A percentile compares a stretch with the other conserved stretches of the same genome.
Evolutionary conservation across 1,140 invertebrate species (phyloP).

Genomic region (Panagrolaimus sp.): DNA sequence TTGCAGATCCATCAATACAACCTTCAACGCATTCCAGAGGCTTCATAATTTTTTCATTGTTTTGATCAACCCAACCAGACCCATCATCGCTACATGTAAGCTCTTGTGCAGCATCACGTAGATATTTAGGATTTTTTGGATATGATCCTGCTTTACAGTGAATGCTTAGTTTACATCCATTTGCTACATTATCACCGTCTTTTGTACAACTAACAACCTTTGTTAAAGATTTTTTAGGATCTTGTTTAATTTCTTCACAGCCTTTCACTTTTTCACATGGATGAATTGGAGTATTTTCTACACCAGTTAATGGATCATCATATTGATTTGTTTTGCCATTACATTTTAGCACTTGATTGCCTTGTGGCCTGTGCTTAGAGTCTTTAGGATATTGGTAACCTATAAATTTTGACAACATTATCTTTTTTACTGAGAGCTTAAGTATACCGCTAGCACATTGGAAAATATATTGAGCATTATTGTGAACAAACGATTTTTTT

Average conservation of each 20-base stretch:
- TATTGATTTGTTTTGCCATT: constrained; percentile 9
- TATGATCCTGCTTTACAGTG: neutral
- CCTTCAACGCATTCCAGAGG: neutral
- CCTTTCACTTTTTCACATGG: constrained; percentile 11
- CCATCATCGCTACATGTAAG: neutral
- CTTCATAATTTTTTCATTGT: neutral
- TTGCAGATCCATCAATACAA: neutral
- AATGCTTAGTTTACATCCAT: neutral
- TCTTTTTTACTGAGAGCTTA: no score
- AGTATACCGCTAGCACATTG: neutral
- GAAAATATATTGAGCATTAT: constrained; percentile 2
- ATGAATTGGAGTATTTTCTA: neutral
- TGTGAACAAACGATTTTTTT: neutral
- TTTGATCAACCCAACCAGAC: neutral
- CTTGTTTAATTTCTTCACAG: neutral
- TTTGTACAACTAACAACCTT: neutral
- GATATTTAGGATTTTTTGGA: neutral
- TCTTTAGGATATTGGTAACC: neutral
- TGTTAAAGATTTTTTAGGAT: neutral
- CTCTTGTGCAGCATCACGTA: neutral
- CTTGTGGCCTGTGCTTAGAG: neutral
- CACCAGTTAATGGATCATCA: neutral
- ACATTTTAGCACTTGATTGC: constrained; percentile 5
- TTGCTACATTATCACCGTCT: neutral
- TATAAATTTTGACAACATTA: no score